Evolutionary conservation across 2,113 vertebrate genomes (phyloP).

Genomic region (Tachuris rubrigastra): DNA sequence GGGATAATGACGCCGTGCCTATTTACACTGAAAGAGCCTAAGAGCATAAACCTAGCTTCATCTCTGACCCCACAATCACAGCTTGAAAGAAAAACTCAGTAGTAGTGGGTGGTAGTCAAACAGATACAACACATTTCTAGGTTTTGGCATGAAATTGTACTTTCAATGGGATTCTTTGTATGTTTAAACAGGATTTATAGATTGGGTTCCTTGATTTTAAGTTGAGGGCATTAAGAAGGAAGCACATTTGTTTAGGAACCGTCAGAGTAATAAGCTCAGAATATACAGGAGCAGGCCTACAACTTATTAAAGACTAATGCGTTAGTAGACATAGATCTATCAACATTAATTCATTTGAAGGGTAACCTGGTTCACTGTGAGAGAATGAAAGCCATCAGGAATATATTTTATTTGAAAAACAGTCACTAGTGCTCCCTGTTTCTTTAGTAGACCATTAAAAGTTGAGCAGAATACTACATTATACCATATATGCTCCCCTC

Average conservation of each 20-base stretch:
- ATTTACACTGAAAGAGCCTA: neutral
- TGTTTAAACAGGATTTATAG: neutral
- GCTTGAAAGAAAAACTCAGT: neutral
- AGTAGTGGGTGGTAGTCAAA: neutral
- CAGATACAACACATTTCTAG: neutral
- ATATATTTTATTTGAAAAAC: neutral
- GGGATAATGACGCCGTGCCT: neutral
- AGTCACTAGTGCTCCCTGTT: neutral
- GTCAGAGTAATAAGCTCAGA: neutral
- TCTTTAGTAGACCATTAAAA: neutral
- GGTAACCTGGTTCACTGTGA: neutral
- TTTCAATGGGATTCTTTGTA: neutral
- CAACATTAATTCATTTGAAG: neutral
- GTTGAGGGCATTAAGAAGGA: neutral
- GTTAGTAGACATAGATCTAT: neutral
- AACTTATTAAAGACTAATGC: neutral
- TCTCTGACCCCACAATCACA: neutral
- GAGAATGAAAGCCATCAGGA: neutral
- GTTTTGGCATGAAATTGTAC: neutral
- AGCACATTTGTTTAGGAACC: neutral
- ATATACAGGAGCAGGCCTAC: neutral
- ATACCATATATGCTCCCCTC: neutral
- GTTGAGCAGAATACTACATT: neutral
- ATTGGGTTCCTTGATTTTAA: neutral
- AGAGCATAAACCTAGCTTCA: neutral